Base-by-base conservation (phyloP, 2,113 vertebrate species). In the Podarcis muralis region DNA sequence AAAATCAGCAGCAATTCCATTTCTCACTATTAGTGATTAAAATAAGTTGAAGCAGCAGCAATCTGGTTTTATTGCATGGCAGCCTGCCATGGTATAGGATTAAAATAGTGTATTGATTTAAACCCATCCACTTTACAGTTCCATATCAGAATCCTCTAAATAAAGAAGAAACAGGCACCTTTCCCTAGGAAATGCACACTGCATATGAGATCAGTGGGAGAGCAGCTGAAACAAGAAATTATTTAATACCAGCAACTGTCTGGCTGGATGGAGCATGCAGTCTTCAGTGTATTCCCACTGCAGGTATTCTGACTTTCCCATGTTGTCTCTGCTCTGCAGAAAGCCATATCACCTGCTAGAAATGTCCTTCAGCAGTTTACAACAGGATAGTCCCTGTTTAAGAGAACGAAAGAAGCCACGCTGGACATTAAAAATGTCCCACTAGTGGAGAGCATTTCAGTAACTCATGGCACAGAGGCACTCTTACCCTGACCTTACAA, bases 1-100 rank as follows among this genome's bases (percentile, higher is more conserved):
- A 88, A 89, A 27, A 84, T 92, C 85, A 91, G 76, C 83, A 89
- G 86, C 53, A 94, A 93, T 91, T 57, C 27, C 71, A 89, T 53
- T 40, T 59, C 43, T 88, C 90, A 77, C 82, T 7, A 43, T 23
- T 68, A 35, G 2, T 90, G 84, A 80, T 78, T 87, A 84, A 91
- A 94, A 87, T 20, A 90, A n/a, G 27, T 0, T 86, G 84, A 92
- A 90, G 75, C 0, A 8, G 71, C 12, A 92, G 88, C 16, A 91
- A 91, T 92, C 62, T 65, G 69, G 43, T 57, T 37, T 18, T 89
- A 35, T 81, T 90, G 81, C 27, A 85, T 76, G 30, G 40, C 87
- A 35, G 75, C 22, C 4, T 35, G 86, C 57, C 90, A 91, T 59
- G 32, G 27, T 30, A 81, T 40, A 84, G 30, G 48, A 81, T 91